Evolutionary conservation across 2,113 vertebrate species (phyloP), one percentile per base, ranked within the genome.

Genomic region (Leptosomus discolor): DNA sequence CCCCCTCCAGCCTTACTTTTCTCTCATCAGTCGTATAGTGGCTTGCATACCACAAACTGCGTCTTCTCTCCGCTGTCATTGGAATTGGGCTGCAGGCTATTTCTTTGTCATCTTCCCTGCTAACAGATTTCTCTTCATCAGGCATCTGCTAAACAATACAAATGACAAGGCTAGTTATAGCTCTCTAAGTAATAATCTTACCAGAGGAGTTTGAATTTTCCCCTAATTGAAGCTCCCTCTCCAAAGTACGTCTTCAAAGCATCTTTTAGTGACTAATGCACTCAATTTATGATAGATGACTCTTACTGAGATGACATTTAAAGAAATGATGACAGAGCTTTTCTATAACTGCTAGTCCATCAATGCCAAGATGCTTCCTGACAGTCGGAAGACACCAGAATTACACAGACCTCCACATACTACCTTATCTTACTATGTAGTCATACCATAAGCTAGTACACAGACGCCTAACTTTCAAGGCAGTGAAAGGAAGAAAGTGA

Each of bases 21-120:
- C 98, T 99, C 96, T 99, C 99, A 24, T 99, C 99, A 0, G 99
- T 99, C 85, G 98, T 98, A 80, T 98, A 99, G 77, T 98, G 99
- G 43, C 98, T 98, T 15, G 97, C 98, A 93, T 99, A 99, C 99
- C 99, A 99, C 97, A 99, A 89, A 61, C 98, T 99, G 69, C 99
- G 97, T 90, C 98, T 99, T 97, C 98, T 98, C 90, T 98, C 98
- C 0, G 99, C 99, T 3, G 98, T 99, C 92, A 98, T 98, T 60
- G 96, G 97, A 12, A 95, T 4, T 43, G 97, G 95, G 67, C 98
- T 98, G 95, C 98, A 98, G 27, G 95, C 97, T 85, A 93, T 73
- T 77, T 98, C 98, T 78, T 98, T 97, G 61, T 98, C 98, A 64
- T 99, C 99, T 36, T 98, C 98, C 78, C 97, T 95, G 27, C 97